Evolutionary conservation across 2,113 vertebrate species (phyloP).

Genomic region (Gallinago jamesoni): DNA sequence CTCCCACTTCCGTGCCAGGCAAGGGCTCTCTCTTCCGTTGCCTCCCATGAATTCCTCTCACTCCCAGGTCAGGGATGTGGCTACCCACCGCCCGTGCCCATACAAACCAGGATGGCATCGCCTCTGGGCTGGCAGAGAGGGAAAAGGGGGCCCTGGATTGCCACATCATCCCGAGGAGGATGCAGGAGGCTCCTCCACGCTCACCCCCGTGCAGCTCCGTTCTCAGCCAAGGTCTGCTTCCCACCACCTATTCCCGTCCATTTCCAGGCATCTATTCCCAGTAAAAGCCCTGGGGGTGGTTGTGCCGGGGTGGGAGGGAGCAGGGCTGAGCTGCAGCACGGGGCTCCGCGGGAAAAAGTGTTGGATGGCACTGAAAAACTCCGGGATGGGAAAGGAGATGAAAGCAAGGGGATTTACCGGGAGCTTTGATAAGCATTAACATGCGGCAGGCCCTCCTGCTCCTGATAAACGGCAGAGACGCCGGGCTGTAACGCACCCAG

Average conservation of each 20-base stretch:
- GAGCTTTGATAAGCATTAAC: background rate
- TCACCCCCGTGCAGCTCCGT: rapidly evolving
- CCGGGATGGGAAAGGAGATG: background rate
- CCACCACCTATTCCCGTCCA: rapidly evolving
- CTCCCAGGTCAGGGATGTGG: background rate
- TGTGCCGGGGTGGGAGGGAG: background rate
- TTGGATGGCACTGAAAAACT: background rate
- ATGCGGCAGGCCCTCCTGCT: background rate
- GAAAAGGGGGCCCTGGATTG: no score
- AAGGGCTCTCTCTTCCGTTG: background rate
- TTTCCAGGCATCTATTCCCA: rapidly evolving
- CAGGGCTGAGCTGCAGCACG: background rate
- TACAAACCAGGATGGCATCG: background rate
- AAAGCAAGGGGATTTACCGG: background rate
- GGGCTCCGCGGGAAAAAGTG: background rate
- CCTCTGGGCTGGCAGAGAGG: background rate
- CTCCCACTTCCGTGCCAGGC: background rate
- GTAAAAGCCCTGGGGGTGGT: rapidly evolving
- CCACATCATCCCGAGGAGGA: no score
- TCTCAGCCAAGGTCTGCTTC: background rate
- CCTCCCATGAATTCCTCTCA: background rate
- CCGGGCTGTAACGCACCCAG: background rate
- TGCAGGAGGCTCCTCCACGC: background rate
- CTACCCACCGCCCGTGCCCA: background rate
- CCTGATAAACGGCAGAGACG: background rate